Conservation (phyloP, 2,797 vertebrate species). For the Buceros bicornis region DNA sequence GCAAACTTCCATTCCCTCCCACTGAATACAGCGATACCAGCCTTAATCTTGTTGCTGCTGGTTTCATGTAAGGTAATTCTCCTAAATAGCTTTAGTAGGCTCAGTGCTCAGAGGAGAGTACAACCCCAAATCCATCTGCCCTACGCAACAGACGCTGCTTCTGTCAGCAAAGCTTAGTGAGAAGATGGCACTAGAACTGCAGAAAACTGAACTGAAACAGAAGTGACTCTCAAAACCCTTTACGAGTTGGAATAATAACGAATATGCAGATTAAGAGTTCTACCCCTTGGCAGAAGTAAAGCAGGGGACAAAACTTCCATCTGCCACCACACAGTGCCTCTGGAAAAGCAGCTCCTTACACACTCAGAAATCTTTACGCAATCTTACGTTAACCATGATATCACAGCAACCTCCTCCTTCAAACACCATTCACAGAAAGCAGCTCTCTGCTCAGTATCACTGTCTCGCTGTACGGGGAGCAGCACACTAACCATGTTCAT, state of each 20-base stretch:
- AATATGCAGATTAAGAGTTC: neutral
- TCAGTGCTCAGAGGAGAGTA: neutral
- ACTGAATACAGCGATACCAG: neutral
- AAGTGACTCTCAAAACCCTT: neutral
- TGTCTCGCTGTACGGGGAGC: fast-evolving
- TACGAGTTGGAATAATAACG: neutral
- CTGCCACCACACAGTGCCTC: neutral
- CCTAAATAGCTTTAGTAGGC: neutral
- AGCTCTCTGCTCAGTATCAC: fast-evolving
- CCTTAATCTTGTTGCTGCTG: neutral
- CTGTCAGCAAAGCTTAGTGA: neutral
- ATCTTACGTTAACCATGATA: neutral
- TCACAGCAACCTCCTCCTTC: neutral
- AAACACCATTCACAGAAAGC: neutral
- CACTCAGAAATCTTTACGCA: neutral
- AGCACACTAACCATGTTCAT: neutral
- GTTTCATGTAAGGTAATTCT: neutral
- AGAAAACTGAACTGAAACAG: neutral
- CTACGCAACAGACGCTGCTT: neutral
- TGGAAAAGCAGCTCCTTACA: neutral
- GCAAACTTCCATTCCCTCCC: neutral
- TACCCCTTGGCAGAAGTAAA: neutral
- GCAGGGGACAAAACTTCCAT: neutral
- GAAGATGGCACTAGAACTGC: neutral
- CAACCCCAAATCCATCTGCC: neutral